Evolutionary conservation across 2,797 vertebrate species (phyloP), one percentile per base, ranked within the genome.

Genomic region (Diplodus sargus): DNA sequence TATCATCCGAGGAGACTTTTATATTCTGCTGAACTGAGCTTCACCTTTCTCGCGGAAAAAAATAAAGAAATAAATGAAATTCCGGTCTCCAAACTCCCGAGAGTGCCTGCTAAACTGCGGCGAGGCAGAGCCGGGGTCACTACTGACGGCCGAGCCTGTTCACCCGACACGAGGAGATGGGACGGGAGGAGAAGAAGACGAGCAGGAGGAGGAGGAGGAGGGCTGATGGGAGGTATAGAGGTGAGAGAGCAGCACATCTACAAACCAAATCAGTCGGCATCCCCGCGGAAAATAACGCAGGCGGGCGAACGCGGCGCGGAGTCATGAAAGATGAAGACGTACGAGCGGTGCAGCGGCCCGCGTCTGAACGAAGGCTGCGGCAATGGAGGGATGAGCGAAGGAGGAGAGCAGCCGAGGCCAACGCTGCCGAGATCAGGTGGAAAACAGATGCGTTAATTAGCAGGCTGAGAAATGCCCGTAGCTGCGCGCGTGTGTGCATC

Each of bases 391-490:
- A 61, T 7, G 47, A 65, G 61, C 7, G 52, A 71, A 69, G 61
- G 47, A 84, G 61, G 39, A 63, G 78, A 80, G 56, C 51, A 48
- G 74, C 43, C n/a, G 6, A 77, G 64, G 70, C 68, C 60, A 57
- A 45, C 52, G 58, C 53, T 68, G 65, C 59, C 28, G 62, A 77
- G 74, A 85, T 83, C 73, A 87, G 85, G 77, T 82, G 62, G 70
- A 90, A 89, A 89, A 83, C 84, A 89, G 81, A 90, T 73, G 78
- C 83, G 85, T 89, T 91, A 83, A 90, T 90, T 91, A 92, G 80
- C 53, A 72, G 78, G 62, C 78, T n/a, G 74, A 79, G 63, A 85
- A 83, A 77, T 73, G 84, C 72, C 70, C n/a, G 4, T 23, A 75
- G 73, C 71, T 59, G n/a, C 70, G 39, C 6, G 51, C 25, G 23